Percentiles rank a stretch among this genome's conserved stretches.
Conservation (phyloP, 2,797 vertebrate species). For the Brachymystax lenok region DNA sequence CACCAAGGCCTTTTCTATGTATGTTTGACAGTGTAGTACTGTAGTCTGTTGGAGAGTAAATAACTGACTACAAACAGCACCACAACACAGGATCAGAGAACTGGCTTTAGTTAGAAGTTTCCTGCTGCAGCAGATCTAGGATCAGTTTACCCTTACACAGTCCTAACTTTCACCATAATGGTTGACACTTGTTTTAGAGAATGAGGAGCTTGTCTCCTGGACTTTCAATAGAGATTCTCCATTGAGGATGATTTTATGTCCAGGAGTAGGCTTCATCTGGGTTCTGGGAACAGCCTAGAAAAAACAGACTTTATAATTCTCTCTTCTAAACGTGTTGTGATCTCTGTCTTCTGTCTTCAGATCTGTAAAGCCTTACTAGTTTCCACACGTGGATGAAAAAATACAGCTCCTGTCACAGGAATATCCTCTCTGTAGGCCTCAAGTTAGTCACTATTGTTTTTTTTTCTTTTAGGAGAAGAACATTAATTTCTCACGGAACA, state of each 20-base stretch:
- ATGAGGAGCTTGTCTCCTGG: too few species aligned
- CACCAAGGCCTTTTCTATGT: not conserved
- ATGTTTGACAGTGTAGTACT: not conserved
- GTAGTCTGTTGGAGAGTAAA: not conserved
- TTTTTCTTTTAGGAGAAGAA: slow-evolving; percentile 29
- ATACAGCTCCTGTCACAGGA: slow-evolving; percentile 3
- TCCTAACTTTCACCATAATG: not conserved
- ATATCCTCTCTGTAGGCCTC: slow-evolving; percentile 30
- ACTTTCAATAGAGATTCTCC: too few species aligned
- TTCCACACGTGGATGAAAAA: not conserved
- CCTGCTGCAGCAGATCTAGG: not conserved
- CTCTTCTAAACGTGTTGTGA: not conserved
- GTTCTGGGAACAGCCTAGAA: not conserved
- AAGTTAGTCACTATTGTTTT: slow-evolving; percentile 42
- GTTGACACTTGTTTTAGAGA: too few species aligned
- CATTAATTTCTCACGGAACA: slow-evolving; percentile 19
- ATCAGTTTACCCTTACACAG: not conserved
- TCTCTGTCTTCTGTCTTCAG: not conserved
- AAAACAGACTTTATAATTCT: not conserved
- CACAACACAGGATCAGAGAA: not conserved
- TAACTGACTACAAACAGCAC: not conserved
- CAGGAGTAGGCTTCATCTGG: too few species aligned
- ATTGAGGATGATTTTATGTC: too few species aligned
- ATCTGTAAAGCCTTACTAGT: not conserved
- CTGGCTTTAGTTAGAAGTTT: not conserved